Percentiles rank a stretch among this genome's conserved stretches.
phyloP scores from a whole-genome alignment of 2,888 invertebrate genomes.

The Sinotaia quadrata region DNA sequence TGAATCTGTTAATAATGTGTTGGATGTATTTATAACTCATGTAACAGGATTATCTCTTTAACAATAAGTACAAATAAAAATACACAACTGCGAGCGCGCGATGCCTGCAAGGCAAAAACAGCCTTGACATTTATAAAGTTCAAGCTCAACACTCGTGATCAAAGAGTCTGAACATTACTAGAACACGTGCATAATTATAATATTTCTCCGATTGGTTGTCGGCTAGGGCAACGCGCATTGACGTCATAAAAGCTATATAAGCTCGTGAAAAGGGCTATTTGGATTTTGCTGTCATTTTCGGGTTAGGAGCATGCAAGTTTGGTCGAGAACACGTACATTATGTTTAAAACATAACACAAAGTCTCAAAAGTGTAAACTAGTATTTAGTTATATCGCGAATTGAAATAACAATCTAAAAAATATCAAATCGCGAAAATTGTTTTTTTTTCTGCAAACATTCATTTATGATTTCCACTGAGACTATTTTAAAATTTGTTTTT shows the following conservation, averaged over 20 bases:
- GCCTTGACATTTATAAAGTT: too few relatives aligned
- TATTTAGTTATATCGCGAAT: too few relatives aligned
- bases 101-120: neutral
- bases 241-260: constrained; percentile 32
- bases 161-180: too few relatives aligned
- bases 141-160: too few relatives aligned
- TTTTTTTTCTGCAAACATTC: neutral
- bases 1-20: neutral
- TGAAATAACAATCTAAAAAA: too few relatives aligned
- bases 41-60: too few relatives aligned
- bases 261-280: constrained; percentile 22
- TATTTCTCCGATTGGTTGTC: neutral
- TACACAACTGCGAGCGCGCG: constrained; percentile 13
- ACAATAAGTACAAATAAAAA: too few relatives aligned
- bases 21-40: too few relatives aligned
- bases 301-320: neutral
- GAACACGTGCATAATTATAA: neutral
- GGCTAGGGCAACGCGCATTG: neutral
- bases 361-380: too few relatives aligned
- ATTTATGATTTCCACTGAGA: neutral
- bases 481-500: neutral
- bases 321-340: too few relatives aligned
- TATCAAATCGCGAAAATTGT: too few relatives aligned
- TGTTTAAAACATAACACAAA: neutral
- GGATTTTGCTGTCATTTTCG: constrained; percentile 29